Conservation (phyloP, 2,113 vertebrate species). For the Andinoacara biseriatus region DNA sequence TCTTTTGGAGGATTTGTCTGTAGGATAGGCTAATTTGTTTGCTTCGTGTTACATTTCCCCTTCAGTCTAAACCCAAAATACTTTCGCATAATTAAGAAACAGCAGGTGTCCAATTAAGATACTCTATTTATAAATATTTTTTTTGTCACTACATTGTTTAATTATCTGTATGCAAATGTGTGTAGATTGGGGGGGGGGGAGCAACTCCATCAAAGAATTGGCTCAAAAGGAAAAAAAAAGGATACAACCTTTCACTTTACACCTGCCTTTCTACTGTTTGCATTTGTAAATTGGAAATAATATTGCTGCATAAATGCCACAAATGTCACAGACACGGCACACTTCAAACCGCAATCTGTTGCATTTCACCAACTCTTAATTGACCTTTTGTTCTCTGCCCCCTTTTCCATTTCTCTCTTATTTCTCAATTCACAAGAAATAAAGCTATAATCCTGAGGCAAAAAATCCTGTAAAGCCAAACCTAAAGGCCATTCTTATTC, state of each 20-base stretch:
- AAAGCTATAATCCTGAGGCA: conserved; percentile 41
- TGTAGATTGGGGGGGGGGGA: no score
- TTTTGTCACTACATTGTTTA: conserved; percentile 22
- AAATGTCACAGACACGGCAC: conserved; percentile 36
- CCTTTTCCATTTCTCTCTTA: conserved; percentile 2
- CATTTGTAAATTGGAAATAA: conserved; percentile 44
- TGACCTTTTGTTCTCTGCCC: conserved; percentile 59
- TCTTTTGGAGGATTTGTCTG: conserved; percentile 67
- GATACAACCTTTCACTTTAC: background rate
- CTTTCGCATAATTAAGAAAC: conserved; percentile 53
- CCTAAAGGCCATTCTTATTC: conserved; percentile 64
- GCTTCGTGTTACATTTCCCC: conserved; percentile 35
- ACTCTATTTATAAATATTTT: conserved; percentile 33
- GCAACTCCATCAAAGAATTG: background rate
- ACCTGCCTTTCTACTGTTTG: background rate
- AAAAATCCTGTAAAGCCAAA: conserved; percentile 17
- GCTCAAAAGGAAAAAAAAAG: background rate
- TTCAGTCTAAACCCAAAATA: conserved; percentile 50
- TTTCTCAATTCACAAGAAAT: conserved; percentile 57
- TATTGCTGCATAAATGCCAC: conserved; percentile 20
- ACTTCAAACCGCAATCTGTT: conserved; percentile 54
- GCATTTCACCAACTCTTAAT: conserved; percentile 47
- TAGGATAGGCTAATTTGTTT: conserved; percentile 46
- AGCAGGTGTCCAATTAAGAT: conserved; percentile 48
- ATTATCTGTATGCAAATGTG: conserved; percentile 30